phyloP scores from a whole-genome alignment of 2,888 invertebrate species.

The Epistrophe eligans region DNA sequence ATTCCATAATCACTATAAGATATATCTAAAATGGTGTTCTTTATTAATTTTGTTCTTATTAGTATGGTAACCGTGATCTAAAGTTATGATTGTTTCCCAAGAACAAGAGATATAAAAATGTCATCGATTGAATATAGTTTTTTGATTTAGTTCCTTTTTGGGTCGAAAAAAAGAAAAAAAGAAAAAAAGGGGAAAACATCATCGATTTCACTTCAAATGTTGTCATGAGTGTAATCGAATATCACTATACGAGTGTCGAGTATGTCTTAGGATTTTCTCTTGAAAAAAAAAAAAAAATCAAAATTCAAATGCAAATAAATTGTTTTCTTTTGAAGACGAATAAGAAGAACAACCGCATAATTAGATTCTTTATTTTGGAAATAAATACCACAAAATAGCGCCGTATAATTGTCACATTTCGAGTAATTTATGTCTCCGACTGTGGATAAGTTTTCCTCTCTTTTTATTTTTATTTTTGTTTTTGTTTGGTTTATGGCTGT shows the following conservation, averaged over 20 bases:
- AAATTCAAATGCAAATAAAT: slow-evolving; percentile 64
- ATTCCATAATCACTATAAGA: no score
- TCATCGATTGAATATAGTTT: slow-evolving; percentile 59
- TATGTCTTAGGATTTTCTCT: slow-evolving; percentile 28
- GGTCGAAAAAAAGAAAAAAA: not conserved
- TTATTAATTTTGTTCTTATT: no score
- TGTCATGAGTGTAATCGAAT: slow-evolving; percentile 52
- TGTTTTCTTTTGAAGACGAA: slow-evolving; percentile 34
- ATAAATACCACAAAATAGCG: slow-evolving; percentile 69
- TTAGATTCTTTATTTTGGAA: slow-evolving; percentile 71
- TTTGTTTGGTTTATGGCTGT: slow-evolving; percentile 48
- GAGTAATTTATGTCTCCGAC: slow-evolving; percentile 69
- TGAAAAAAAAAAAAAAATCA: not conserved
- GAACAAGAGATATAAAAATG: slow-evolving; percentile 53
- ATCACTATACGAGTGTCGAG: not conserved
- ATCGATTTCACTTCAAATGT: slow-evolving; percentile 27
- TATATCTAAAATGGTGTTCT: no score
- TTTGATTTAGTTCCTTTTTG: slow-evolving; percentile 58
- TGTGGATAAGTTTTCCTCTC: slow-evolving; percentile 56
- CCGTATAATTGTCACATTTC: slow-evolving; percentile 72
- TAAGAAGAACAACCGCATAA: slow-evolving; percentile 52
- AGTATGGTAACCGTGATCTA: not conserved
- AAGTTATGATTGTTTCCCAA: not conserved
- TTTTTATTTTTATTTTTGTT: slow-evolving; percentile 27
- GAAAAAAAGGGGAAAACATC: not conserved